phyloP scores from a whole-genome alignment of 2,113 vertebrate genomes.

The Cyprinodon brontotheroides region DNA sequence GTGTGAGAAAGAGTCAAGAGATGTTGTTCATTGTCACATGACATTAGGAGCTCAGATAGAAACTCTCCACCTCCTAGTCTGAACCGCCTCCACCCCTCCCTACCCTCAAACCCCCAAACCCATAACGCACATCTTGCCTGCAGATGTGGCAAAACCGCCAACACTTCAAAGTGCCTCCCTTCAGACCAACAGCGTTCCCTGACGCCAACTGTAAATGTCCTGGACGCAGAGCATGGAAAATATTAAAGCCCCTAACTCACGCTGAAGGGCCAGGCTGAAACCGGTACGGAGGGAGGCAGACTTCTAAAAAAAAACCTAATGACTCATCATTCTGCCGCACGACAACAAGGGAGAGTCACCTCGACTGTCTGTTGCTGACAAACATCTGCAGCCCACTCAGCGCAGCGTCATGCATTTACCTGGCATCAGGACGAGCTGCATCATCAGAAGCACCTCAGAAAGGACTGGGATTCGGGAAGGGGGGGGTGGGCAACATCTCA shows the following conservation, averaged over 20 bases:
- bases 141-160: constrained; percentile 96
- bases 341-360: constrained; percentile 54
- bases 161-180: constrained; percentile 96
- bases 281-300: constrained; percentile 24
- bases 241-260: constrained; percentile 83
- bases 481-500: constrained; percentile 6
- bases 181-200: constrained; percentile 93
- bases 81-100: constrained; percentile 8
- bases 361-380: constrained; percentile 28
- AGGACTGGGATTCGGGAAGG: background rate
- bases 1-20: constrained; percentile 82
- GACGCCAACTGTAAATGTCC: constrained; percentile 98
- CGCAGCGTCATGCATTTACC: constrained; percentile 28
- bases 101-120: constrained; percentile 41
- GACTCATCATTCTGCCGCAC: constrained; percentile 63
- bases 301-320: constrained; percentile 64
- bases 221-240: constrained; percentile 97
- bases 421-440: constrained; percentile 13
- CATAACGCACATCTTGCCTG: constrained; percentile 91
- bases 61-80: constrained; percentile 33
- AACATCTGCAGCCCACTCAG: constrained; percentile 25
- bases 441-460: constrained; percentile 19
- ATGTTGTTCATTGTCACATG: constrained; percentile 95
- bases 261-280: constrained; percentile 72
- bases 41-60: constrained; percentile 84